These are phyloP conservation scores for Brachionichthys hirsutus DNA, from an alignment of 2,113 vertebrate species.

Conservation along the genomic window DNA sequence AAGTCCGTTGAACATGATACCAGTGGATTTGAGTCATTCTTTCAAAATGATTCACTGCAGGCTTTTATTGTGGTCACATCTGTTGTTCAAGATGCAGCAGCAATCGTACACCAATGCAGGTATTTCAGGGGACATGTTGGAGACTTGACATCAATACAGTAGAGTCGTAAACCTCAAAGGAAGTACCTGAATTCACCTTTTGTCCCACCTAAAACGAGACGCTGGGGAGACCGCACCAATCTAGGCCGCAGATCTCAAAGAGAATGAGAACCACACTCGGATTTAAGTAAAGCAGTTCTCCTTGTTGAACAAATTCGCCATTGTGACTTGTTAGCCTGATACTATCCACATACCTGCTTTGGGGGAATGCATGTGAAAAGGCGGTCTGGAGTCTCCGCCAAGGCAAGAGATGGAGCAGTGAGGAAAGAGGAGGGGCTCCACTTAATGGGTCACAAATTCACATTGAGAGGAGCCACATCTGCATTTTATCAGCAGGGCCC, in stretches of 20 bases:
- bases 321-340: slow-evolving; percentile 74
- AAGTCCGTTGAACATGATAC: too few species aligned
- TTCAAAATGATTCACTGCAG: neutral
- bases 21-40: neutral
- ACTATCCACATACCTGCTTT: slow-evolving; percentile 78
- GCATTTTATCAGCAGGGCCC: slow-evolving; percentile 97
- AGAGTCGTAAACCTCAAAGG: slow-evolving; percentile 71
- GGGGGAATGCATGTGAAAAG: slow-evolving; percentile 68
- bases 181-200: slow-evolving; percentile 73
- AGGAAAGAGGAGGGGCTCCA: slow-evolving; percentile 77
- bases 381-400: slow-evolving; percentile 79
- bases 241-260: slow-evolving; percentile 70
- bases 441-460: slow-evolving; percentile 97
- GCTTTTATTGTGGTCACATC: neutral
- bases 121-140: slow-evolving; percentile 40
- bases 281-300: slow-evolving; percentile 72
- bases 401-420: slow-evolving; percentile 69
- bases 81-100: slow-evolving; percentile 5
- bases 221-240: slow-evolving; percentile 70
- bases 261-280: slow-evolving; percentile 69
- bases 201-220: slow-evolving; percentile 71
- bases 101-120: slow-evolving; percentile 25
- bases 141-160: slow-evolving; percentile 61
- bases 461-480: slow-evolving; percentile 93
- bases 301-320: slow-evolving; percentile 79